phyloP scores from a whole-genome alignment of 2,797 vertebrate genomes.

The Crax fasciolata region DNA sequence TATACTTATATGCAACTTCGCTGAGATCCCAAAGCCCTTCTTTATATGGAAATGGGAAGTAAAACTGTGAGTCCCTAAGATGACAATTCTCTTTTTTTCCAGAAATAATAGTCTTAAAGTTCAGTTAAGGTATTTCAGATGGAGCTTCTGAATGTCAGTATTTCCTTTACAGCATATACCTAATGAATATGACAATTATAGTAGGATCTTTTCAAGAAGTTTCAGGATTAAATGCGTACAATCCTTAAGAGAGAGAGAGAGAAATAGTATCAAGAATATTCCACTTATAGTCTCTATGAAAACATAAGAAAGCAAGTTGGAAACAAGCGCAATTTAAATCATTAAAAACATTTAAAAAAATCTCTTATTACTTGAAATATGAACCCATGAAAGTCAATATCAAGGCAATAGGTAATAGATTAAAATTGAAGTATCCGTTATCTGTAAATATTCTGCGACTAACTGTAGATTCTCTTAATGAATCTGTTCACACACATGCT shows the following conservation, averaged over 20 bases:
- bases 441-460: not conserved
- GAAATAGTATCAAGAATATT: not conserved
- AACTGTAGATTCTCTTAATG: not conserved
- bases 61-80: not conserved
- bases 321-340: not conserved
- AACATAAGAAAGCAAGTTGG: not conserved
- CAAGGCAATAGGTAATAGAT: not conserved
- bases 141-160: not conserved
- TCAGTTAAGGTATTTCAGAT: not conserved
- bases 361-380: not conserved
- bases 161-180: not conserved
- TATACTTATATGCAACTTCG: not conserved
- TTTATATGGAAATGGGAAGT: not conserved
- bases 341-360: not conserved
- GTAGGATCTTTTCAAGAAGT: fast-evolving
- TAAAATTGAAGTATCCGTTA: not conserved
- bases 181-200: not conserved
- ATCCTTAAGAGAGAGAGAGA: not conserved
- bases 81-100: not conserved
- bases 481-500: not conserved
- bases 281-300: not conserved
- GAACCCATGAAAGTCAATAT: not conserved
- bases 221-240: not conserved
- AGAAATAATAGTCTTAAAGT: not conserved
- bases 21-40: not conserved